These are phyloP conservation scores for Sphaeridia pumilis DNA, from an alignment of 2,888 invertebrate species.

Conservation along the genomic window DNA sequence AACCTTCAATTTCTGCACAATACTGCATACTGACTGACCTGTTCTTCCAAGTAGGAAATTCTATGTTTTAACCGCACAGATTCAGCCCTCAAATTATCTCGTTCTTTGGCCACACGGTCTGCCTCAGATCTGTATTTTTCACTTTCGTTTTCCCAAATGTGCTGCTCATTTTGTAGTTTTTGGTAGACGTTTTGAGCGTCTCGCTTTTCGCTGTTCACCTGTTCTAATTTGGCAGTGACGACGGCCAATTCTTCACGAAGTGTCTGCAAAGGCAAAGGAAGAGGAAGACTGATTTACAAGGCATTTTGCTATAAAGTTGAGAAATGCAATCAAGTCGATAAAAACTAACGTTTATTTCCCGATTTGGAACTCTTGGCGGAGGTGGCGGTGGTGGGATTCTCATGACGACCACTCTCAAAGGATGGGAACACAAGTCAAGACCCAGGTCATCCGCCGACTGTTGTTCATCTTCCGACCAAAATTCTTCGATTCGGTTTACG, in stretches of 20 bases:
- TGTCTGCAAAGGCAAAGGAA: conserved; percentile 35
- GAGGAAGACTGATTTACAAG: background rate
- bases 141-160: conserved; percentile 33
- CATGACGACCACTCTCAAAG: conserved; percentile 32
- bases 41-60: conserved; percentile 80
- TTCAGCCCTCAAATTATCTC: conserved; percentile 51
- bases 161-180: conserved; percentile 36
- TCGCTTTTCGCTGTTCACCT: conserved; percentile 49
- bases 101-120: conserved; percentile 35
- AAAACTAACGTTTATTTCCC: conserved; percentile 33
- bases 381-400: conserved; percentile 32
- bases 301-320: background rate
- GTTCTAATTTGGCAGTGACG: conserved; percentile 50
- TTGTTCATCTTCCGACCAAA: conserved; percentile 34
- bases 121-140: conserved; percentile 42
- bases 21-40: conserved; percentile 41
- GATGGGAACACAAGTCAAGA: conserved; percentile 31
- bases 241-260: conserved; percentile 50
- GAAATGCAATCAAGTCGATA: background rate
- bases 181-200: conserved; percentile 34
- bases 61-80: conserved; percentile 74
- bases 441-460: conserved; percentile 12
- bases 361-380: conserved; percentile 33
- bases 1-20: background rate
- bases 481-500: conserved; percentile 35